Evolutionary conservation across 2,888 invertebrate species (phyloP), one percentile per base, ranked within the genome.

Genomic region (Drosophila macrothrix): DNA sequence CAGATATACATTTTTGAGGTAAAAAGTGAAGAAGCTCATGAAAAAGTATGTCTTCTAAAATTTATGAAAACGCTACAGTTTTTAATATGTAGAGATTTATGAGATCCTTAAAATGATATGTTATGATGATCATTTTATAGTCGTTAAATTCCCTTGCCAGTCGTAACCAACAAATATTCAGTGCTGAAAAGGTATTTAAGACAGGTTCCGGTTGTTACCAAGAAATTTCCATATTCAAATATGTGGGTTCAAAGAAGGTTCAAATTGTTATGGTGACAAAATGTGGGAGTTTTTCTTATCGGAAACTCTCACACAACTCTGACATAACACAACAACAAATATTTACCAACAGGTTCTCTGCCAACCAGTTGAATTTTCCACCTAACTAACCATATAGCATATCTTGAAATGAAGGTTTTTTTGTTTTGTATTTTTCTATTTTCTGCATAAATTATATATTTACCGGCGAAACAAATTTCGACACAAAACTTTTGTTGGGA

Each of bases 361-460:
- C 16, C 73, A 63, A 77, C 73, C 77, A 83, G 82, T 81, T 85
- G 82, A 70, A 53, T 78, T 79, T 74, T 69, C 68, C 73, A 76
- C 68, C 70, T 72, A 69, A 76, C 76, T 69, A 60, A 58, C 54
- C 78, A 75, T 59, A 70, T 64, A 64, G 55, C 67, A 73, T 67
- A 72, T 58, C 61, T 43, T 43, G 25, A 43, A 72, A 56, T 60
- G 37, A 56, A 52, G 33, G 25, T 58, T 53, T 60, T 29, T 55
- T 14, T 37, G 52, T 52, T 56, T 14, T 22, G 22, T 46, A 46
- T 55, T 16, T 37, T 43, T 41, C 14, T 56, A 59, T 53, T 59
- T 75, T 76, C 88, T 83, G 88, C 85, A 90, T 86, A 90, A 88
- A 90, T 90, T 86, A 83, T 35, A 76, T 49, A 65, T 71, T 76